Percentiles rank a stretch among this genome's conserved stretches.
These are phyloP conservation scores for Drosophila quadrilineata DNA, from an alignment of 1,140 invertebrate genomes.

Conservation along the genomic window DNA sequence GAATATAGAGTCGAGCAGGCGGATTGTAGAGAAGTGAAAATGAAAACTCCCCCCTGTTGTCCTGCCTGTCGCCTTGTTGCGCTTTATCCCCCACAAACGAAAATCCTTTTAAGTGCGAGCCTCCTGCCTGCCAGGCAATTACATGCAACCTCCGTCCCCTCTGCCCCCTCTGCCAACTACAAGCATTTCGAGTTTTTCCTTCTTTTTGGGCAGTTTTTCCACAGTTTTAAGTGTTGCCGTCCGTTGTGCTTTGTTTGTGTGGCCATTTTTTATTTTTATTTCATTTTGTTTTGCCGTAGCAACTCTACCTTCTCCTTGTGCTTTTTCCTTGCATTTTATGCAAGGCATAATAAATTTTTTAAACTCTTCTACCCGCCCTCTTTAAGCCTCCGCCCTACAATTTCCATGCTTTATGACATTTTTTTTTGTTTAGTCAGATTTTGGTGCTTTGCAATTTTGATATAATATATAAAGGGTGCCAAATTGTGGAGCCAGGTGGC, in stretches of 20 bases:
- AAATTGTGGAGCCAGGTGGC: neutral
- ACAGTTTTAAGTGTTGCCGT: conserved; percentile 32
- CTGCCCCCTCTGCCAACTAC: neutral
- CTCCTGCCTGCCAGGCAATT: conserved; percentile 23
- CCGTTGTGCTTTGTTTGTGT: conserved; percentile 14
- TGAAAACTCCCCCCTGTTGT: too few relatives aligned
- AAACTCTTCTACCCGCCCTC: conserved; percentile 5
- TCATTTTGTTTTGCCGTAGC: neutral
- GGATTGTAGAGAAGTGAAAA: too few relatives aligned
- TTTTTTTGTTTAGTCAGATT: too few relatives aligned
- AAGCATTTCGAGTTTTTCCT: neutral
- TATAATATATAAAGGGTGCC: conserved; percentile 3
- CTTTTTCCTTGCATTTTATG: conserved; percentile 10
- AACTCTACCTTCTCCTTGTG: too few relatives aligned
- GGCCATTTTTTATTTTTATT: neutral
- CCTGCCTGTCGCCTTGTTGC: conserved; percentile 18
- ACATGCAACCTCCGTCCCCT: neutral
- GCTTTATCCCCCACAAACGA: conserved; percentile 16
- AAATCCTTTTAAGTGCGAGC: conserved; percentile 32
- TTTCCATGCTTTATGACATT: conserved; percentile 8
- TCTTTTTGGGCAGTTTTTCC: neutral
- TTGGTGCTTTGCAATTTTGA: neutral
- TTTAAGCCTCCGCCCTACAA: too few relatives aligned
- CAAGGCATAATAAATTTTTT: conserved; percentile 26
- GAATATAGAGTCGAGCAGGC: too few relatives aligned